phyloP scores from a whole-genome alignment of 2,888 invertebrate genomes.

The Alloscopus bannaensis region DNA sequence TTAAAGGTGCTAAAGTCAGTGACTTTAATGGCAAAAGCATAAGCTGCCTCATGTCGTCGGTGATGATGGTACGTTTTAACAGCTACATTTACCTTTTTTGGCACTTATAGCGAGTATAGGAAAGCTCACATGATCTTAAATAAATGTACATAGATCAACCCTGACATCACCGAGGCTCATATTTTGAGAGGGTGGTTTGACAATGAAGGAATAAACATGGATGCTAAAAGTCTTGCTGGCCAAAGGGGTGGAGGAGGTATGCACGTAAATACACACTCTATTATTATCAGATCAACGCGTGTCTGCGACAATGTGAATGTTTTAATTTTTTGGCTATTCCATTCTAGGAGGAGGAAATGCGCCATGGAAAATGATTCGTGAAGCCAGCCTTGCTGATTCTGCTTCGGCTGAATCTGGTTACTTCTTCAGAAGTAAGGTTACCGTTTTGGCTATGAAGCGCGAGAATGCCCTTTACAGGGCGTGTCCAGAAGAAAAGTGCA shows the following conservation, averaged over 20 bases:
- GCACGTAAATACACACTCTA: not conserved
- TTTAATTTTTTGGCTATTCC: slow-evolving; percentile 22
- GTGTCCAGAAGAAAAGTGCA: slow-evolving; percentile 91
- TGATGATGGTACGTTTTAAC: slow-evolving; percentile 74
- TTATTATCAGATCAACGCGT: not conserved
- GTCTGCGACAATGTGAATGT: not conserved
- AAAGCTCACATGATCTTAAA: no score
- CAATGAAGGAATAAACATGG: slow-evolving; percentile 82
- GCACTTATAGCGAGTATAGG: not conserved
- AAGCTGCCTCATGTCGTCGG: slow-evolving; percentile 75
- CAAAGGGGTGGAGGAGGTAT: slow-evolving; percentile 75
- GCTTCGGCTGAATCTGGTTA: slow-evolving; percentile 84
- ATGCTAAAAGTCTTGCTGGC: slow-evolving; percentile 78
- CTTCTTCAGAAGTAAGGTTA: slow-evolving; percentile 87
- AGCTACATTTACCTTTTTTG: not conserved
- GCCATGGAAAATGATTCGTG: slow-evolving; percentile 86
- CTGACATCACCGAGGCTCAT: slow-evolving; percentile 92
- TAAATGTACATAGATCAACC: slow-evolving; percentile 84
- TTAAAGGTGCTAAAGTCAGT: slow-evolving; percentile 88
- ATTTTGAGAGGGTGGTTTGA: slow-evolving; percentile 94
- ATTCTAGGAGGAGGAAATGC: slow-evolving; percentile 75
- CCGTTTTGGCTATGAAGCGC: slow-evolving; percentile 85
- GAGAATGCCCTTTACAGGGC: slow-evolving; percentile 94
- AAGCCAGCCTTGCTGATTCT: slow-evolving; percentile 82
- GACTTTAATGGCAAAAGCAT: slow-evolving; percentile 88